phyloP scores from a whole-genome alignment of 2,797 vertebrate genomes.

The Pygocentrus nattereri region DNA sequence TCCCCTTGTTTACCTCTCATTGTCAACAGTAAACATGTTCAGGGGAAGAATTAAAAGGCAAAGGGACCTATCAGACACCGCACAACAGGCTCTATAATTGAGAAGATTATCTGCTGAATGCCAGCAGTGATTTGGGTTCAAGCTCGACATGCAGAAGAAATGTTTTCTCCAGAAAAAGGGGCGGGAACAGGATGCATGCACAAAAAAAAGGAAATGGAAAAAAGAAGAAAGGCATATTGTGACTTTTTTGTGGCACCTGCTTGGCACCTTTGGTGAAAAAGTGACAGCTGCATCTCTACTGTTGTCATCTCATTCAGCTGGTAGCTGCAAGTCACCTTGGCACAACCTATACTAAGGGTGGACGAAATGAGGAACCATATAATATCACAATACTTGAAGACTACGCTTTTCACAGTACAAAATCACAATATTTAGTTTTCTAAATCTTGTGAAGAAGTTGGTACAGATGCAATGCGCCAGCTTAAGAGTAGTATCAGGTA shows the following conservation, averaged over 20 bases:
- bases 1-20: slow-evolving; percentile 81
- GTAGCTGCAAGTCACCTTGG: slow-evolving; percentile 28
- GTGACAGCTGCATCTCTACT: slow-evolving; percentile 61
- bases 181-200: slow-evolving; percentile 57
- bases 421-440: too few species aligned
- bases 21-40: slow-evolving; percentile 76
- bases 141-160: slow-evolving; percentile 70
- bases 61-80: slow-evolving; percentile 71
- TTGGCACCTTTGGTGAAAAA: slow-evolving; percentile 71
- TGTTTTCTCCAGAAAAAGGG: slow-evolving; percentile 67
- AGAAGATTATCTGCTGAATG: slow-evolving; percentile 79
- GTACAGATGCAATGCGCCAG: too few species aligned
- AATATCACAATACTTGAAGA: neutral
- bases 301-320: slow-evolving; percentile 35
- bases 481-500: too few species aligned
- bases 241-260: slow-evolving; percentile 70
- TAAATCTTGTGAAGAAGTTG: too few species aligned
- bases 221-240: slow-evolving; percentile 70
- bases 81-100: slow-evolving; percentile 81
- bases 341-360: slow-evolving; percentile 14
- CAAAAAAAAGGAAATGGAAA: slow-evolving; percentile 65
- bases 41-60: slow-evolving; percentile 71
- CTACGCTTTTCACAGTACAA: too few species aligned
- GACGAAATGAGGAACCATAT: neutral
- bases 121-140: slow-evolving; percentile 75